Evolutionary conservation across 2,113 vertebrate species (phyloP).

Genomic region (Tylochromis polylepis): DNA sequence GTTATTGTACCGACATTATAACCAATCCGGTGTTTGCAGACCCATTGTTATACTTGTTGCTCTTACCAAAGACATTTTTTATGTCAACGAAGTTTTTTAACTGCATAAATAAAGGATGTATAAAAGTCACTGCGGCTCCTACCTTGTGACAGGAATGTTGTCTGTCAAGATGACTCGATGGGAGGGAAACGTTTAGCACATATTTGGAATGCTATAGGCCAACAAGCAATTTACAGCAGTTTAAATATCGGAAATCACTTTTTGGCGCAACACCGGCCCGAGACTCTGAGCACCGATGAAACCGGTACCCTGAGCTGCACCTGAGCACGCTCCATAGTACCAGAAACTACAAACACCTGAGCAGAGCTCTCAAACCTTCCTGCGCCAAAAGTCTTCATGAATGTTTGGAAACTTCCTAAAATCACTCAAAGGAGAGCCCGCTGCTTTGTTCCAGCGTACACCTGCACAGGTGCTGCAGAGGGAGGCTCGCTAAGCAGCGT

Average conservation of each 20-base stretch:
- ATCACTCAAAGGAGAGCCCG: too few species aligned
- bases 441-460: too few species aligned
- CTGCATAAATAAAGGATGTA: not conserved
- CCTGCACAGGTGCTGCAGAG: not conserved
- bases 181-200: fast-evolving
- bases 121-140: not conserved
- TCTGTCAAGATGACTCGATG: not conserved
- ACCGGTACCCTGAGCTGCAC: not conserved
- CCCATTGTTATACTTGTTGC: not conserved
- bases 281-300: too few species aligned
- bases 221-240: not conserved
- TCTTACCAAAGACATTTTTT: not conserved
- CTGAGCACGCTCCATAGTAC: not conserved
- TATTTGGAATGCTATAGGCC: not conserved
- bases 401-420: not conserved
- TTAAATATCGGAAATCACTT: not conserved
- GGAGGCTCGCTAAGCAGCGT: not conserved
- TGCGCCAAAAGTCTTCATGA: not conserved
- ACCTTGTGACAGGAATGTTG: not conserved
- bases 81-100: not conserved
- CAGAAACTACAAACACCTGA: not conserved
- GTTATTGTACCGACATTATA: too few species aligned
- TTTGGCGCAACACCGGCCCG: not conserved
- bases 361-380: not conserved
- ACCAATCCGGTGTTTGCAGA: not conserved